A percentile compares a stretch with the other conserved stretches of the same genome.
phyloP scores from a whole-genome alignment of 2,113 vertebrate species.

The Etheostoma spectabile region DNA sequence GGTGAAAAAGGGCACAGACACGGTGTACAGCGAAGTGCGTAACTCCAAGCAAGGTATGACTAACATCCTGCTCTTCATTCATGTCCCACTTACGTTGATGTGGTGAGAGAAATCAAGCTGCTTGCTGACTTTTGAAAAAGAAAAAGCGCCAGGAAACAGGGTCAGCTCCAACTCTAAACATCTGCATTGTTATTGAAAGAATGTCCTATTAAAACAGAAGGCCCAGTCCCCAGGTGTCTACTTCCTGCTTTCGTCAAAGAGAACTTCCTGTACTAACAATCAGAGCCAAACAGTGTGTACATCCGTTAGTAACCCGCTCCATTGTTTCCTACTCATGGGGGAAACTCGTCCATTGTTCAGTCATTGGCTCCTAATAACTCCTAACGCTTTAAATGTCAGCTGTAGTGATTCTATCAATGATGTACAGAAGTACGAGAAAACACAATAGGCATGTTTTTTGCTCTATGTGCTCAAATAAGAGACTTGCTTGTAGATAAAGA shows the following conservation, averaged over 20 bases:
- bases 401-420: slow-evolving; percentile 37
- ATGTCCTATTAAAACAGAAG: slow-evolving; percentile 64
- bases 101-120: slow-evolving; percentile 27
- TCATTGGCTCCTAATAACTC: slow-evolving; percentile 38
- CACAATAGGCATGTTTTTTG: slow-evolving; percentile 13
- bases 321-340: slow-evolving; percentile 70
- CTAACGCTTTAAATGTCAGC: slow-evolving; percentile 34
- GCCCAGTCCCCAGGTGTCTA: slow-evolving; percentile 72
- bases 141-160: slow-evolving; percentile 66
- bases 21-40: slow-evolving; percentile 66
- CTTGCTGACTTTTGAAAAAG: slow-evolving; percentile 4
- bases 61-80: slow-evolving; percentile 22
- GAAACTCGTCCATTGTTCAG: slow-evolving; percentile 64
- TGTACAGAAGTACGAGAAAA: slow-evolving; percentile 36
- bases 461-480: slow-evolving; percentile 1
- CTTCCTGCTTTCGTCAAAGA: slow-evolving; percentile 74
- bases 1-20: slow-evolving; percentile 57
- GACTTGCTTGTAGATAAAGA: slow-evolving; percentile 28
- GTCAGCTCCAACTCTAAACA: slow-evolving; percentile 58
- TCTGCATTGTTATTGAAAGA: slow-evolving; percentile 76
- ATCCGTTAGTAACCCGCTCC: slow-evolving; percentile 53
- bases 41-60: slow-evolving; percentile 72
- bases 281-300: slow-evolving; percentile 53
- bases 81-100: background rate
- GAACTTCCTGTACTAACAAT: slow-evolving; percentile 81